Evolutionary conservation across 2,113 vertebrate genomes (phyloP), one percentile per base, ranked within the genome.

Genomic region (Strix uralensis): DNA sequence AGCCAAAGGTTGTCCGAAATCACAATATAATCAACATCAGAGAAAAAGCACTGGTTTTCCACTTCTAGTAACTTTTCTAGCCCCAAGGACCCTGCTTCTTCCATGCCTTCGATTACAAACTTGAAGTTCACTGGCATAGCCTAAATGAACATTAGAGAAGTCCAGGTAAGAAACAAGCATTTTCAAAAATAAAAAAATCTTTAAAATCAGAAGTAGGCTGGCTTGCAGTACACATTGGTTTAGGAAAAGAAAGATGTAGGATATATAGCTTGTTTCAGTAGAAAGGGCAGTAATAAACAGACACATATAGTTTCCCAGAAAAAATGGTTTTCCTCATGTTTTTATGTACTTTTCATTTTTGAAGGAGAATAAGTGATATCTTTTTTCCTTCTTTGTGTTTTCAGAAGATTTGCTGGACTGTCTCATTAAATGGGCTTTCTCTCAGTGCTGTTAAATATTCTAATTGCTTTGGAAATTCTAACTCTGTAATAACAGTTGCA

Each of bases 81-180:
- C 8, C 96, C 98, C 67, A 92, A 58, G n/a, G 98, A 98, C 10
- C 98, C 98, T 9, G 95, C 97, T 95, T 99, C 98, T 75, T 98
- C 98, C 98, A 98, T 98, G 32, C 98, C 98, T 97, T 99, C 98
- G 42, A 98, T 96, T 83, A 98, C 55, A 92, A 98, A 97, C 81
- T 98, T 98, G 85, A 98, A 36, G 72, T 99, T 98, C 89, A 98
- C 97, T 11, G 98, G 98, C 47, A 98, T 74, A 54, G 97, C 97
- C 98, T 98, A 90, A 49, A 40, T 21, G 25, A 92, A 55, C 71
- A 34, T 59, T 17, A 59, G 59, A 58, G 32, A 89, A 90, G 0
- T 34, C 36, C 69, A 54, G 22, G 34, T 94, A 51, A 90, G 51
- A 38, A 93, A 61, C 5, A 57, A 80, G 38, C 16, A 61, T 47